Base-by-base conservation (phyloP, 2,797 vertebrate species). In the Melanotaenia parkinsoni region DNA sequence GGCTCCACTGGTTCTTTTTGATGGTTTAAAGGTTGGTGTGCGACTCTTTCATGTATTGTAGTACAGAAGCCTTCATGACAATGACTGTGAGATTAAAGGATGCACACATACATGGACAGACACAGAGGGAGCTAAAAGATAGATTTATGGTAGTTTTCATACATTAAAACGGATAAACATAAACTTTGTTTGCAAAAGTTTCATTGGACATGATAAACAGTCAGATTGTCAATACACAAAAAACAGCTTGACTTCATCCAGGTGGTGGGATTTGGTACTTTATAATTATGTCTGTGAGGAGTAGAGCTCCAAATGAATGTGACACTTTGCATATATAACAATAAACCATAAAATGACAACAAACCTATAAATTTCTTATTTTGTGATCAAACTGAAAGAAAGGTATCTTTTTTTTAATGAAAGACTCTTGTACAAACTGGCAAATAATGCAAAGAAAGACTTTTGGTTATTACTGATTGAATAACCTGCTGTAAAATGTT, bases 71-170 rank as follows among this genome's bases (percentile, higher is more conserved):
- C 30, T 69, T 70, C 69, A 56, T 32, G 56, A 66, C 24, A 1
- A 58, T 30, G 22, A 40, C 35, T 22, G 28, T 28, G 35, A 63
- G 73, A 83, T 79, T 53, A 83, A 83, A 85, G 71, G 65, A 59
- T 30, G 53, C 22, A 47, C 58, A 71, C 35, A 65, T 3, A 24
- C 11, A 69, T 3, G 22, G 22, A 51, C 1, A 13, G 20, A 30
- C 4, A n/a, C 32, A 43, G 26, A 28, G 8, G 18, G 51, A 58
- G 51, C 35, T 5, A 8, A 28, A 28, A 58, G 4, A 33, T 24
- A 40, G 28, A 32, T 57, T 2, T 20, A 30, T 5, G 20, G 20
- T n/a, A n/a, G 6, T 47, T 47, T 47, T 47, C 7, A 47, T 20
- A 20, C 20, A 9, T 20, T n/a, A 10, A 47, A n/a, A 7, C 8